Base-by-base conservation (phyloP, 1,140 invertebrate genomes). In the Laodelphax striatellus region DNA sequence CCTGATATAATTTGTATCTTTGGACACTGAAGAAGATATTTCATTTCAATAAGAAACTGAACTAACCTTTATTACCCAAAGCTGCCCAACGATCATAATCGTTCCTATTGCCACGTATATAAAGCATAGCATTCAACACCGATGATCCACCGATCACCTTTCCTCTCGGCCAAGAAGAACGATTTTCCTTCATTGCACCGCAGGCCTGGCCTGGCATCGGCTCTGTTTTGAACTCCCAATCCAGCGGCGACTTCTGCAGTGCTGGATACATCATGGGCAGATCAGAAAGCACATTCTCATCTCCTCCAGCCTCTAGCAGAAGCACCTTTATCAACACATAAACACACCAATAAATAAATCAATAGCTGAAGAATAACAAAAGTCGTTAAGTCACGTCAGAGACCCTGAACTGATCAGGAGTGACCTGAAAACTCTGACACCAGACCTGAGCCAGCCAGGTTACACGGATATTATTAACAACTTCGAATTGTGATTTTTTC, bases 71-170 rank as follows among this genome's bases (percentile, higher is more conserved):
- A 71, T 86, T 92, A 64, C 80, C 88, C 71, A 82, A 67, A 38
- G 72, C 72, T 19, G 81, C 82, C 90, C 91, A 96, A 14, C 79
- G 70, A 68, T 97, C 87, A 68, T 94, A 97, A 73, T 95, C 92
- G 4, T 71, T 75, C 41, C 77, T 81, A 73, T 95, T 92, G 0
- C 92, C 92, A 31, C 92, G 75, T 0, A 93, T 80, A 65, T 94
- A 95, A 41, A 92, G 77, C 90, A 95, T 94, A 3, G 87, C 90
- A 69, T 95, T 95, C 13, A 94, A 72, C 4, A 84, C 82, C 64
- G 87, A 90, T 1, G 82, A 85, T 2, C 94, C 93, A 10, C 93
- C 93, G 5, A 92, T 64, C 0, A 67, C 65, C 66, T 77, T 82
- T 1, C 83, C 83, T 54, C 81, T 70, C 0, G 82, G 80, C 75